phyloP scores from a whole-genome alignment of 2,113 vertebrate genomes.

The Malurus elegans region DNA sequence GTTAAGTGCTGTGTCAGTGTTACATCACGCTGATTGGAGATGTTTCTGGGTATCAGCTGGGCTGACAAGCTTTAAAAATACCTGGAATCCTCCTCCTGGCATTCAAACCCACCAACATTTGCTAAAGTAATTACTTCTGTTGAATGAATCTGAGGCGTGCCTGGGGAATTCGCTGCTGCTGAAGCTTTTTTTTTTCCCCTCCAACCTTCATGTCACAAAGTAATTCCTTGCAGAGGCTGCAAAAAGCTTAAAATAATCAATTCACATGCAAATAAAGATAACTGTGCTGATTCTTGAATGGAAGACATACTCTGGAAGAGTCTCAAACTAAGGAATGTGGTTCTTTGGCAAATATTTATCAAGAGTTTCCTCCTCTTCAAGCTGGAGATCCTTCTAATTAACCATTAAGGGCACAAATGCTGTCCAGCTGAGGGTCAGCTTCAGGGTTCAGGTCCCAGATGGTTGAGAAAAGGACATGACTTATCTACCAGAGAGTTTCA shows the following conservation, averaged over 20 bases:
- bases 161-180: slow-evolving; percentile 46
- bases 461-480: neutral
- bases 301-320: neutral
- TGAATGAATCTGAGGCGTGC: neutral
- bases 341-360: slow-evolving; percentile 8
- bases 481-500: slow-evolving; percentile 64
- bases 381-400: slow-evolving; percentile 45
- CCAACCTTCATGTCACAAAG: neutral
- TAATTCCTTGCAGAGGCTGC: neutral
- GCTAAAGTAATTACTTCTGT: slow-evolving; percentile 55
- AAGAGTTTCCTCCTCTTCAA: neutral
- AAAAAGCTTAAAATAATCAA: neutral
- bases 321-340: neutral
- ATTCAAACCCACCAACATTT: slow-evolving; percentile 49
- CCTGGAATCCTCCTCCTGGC: slow-evolving; percentile 12
- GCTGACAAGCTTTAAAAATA: slow-evolving; percentile 16
- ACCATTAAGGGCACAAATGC: slow-evolving; percentile 13
- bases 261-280: neutral
- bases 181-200: neutral
- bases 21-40: neutral
- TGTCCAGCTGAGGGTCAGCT: slow-evolving; percentile 47
- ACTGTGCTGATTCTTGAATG: neutral
- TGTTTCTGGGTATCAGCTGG: neutral
- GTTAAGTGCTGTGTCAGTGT: neutral
- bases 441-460: slow-evolving; percentile 62